Evolutionary conservation across 1,140 invertebrate species (phyloP).

Genomic region (Panagrolaimus sp.): DNA sequence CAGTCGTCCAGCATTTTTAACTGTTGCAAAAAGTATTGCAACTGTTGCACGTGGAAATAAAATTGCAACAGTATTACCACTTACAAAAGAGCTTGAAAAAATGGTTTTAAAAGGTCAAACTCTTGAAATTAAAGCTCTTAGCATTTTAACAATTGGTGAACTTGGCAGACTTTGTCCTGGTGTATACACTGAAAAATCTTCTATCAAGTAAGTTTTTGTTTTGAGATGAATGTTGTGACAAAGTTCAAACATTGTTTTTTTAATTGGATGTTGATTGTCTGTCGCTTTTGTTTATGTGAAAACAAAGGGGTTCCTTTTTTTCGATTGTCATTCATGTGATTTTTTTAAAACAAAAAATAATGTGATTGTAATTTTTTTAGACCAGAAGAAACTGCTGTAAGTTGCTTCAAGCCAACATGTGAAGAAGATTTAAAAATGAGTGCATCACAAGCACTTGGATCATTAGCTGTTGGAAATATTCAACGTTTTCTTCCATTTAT

Average conservation of each 20-base stretch:
- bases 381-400: constrained; percentile 37
- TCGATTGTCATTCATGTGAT: background rate
- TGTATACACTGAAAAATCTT: constrained; percentile 30
- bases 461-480: constrained; percentile 82
- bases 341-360: constrained; percentile 4
- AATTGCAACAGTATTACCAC: constrained; percentile 41
- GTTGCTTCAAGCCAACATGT: constrained; percentile 61
- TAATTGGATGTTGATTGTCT: no score
- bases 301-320: constrained; percentile 3
- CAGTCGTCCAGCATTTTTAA: constrained; percentile 40
- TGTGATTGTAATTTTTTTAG: constrained; percentile 26
- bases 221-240: no score
- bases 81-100: constrained; percentile 57
- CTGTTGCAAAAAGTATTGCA: constrained; percentile 38
- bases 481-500: constrained; percentile 88
- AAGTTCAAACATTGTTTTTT: background rate
- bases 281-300: background rate
- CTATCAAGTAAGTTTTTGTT: constrained; percentile 62
- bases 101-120: constrained; percentile 60
- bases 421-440: constrained; percentile 75
- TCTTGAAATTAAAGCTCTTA: constrained; percentile 71
- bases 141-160: constrained; percentile 85
- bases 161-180: constrained; percentile 69
- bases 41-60: constrained; percentile 31
- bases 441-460: constrained; percentile 86